phyloP scores from a whole-genome alignment of 2,113 vertebrate species.

The Oreochromis spilurus region DNA sequence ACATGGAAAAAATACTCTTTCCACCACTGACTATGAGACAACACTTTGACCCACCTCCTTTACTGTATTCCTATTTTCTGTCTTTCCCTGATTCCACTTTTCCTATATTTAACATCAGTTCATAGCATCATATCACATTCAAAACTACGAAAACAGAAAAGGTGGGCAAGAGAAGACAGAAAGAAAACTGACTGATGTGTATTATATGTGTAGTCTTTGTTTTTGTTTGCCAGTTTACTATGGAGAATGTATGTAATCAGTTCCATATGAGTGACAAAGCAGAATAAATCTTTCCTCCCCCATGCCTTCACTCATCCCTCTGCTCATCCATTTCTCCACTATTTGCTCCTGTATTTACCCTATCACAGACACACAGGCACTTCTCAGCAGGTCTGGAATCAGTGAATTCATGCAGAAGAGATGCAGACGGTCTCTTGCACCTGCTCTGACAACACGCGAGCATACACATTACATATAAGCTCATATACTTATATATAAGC shows the following conservation, averaged over 20 bases:
- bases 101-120: neutral
- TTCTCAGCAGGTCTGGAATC: slow-evolving; percentile 51
- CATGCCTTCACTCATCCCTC: slow-evolving; percentile 1
- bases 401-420: slow-evolving; percentile 52
- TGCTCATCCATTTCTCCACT: neutral
- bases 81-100: neutral
- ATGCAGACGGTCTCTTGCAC: slow-evolving; percentile 31
- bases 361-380: neutral
- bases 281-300: slow-evolving; percentile 14
- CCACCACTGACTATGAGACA: slow-evolving; percentile 1
- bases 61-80: neutral
- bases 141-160: neutral
- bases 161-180: neutral
- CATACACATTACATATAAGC: neutral
- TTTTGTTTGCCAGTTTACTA: neutral
- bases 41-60: neutral
- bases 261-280: slow-evolving; percentile 56
- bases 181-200: neutral
- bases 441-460: slow-evolving; percentile 5
- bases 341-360: neutral
- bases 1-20: neutral
- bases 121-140: neutral
- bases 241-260: slow-evolving; percentile 42
- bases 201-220: neutral
- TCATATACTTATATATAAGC: neutral